Evolutionary conservation across 2,113 vertebrate species (phyloP), one percentile per base, ranked within the genome.

Genomic region (Spea multiplicata): DNA sequence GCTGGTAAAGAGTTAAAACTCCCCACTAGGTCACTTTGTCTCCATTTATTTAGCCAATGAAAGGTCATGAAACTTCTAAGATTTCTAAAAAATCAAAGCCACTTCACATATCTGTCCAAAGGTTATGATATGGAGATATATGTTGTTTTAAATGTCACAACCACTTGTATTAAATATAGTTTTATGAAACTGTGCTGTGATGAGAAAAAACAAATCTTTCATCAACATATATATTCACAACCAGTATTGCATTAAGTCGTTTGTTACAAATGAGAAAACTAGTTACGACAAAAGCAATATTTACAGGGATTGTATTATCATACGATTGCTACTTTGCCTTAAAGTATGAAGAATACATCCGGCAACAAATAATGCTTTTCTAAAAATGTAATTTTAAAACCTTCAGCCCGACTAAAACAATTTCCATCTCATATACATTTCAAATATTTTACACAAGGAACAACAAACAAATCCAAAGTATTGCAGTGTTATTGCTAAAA

Each of bases 71-170:
- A 44, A 47, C 66, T 45, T n/a, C 46, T 45, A 48, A 47, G 30
- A 13, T n/a, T 44, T 68, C 30, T 68, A 68, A 47, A 30, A n/a
- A 68, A 14, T 68, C 66, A 68, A 68, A 68, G 44, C n/a, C 45
- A 7, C 10, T 46, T 45, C 66, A 68, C 44, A 68, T 12, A 68
- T 68, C 48, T 6, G 44, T 68, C 44, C 44, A 68, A 68, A 68
- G 66, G 66, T 68, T 68, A 68, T 13, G 66, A 68, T 9, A 64
- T 45, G 48, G 66, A 9, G 9, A 68, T n/a, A 47, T 16, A 45
- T 68, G n/a, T 68, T 68, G 44, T 13, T 45, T 68, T 68, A 68
- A 68, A 68, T 68, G 66, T 68, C 66, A 68, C 8, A 6, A 12
- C 30, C 4, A 47, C 47, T 68, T 47, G 12, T 47, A 68, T 46